Percentiles rank a stretch among this genome's conserved stretches.
These are phyloP conservation scores for Holothuria glaberrima DNA, from an alignment of 35 echinoderm and acorn worm species.

Conservation along the genomic window DNA sequence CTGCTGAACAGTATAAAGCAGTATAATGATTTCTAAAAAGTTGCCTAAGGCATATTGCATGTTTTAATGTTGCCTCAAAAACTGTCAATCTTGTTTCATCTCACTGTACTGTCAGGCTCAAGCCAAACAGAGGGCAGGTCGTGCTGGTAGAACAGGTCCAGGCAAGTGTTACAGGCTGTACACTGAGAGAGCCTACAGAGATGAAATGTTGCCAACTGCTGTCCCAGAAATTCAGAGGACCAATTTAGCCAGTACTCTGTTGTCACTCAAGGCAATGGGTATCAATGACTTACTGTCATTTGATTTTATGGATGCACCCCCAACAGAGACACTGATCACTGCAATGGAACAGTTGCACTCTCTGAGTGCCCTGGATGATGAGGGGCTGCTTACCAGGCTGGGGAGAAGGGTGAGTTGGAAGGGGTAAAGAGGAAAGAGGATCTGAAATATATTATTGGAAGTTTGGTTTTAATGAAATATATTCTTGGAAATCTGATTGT, in stretches of 20 bases:
- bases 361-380: slow-evolving; percentile 95
- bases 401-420: slow-evolving; percentile 80
- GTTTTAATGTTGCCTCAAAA: too few relatives aligned
- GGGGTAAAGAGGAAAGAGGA: too few relatives aligned
- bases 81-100: neutral
- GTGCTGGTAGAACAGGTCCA: slow-evolving; percentile 84
- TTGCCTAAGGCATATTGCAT: too few relatives aligned
- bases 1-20: too few relatives aligned
- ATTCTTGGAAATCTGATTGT: too few relatives aligned
- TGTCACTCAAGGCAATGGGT: slow-evolving; percentile 96
- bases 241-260: slow-evolving; percentile 89
- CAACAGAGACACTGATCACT: slow-evolving; percentile 96
- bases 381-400: slow-evolving; percentile 93
- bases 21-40: too few relatives aligned
- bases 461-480: too few relatives aligned
- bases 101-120: slow-evolving; percentile 68
- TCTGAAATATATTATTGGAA: too few relatives aligned
- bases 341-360: slow-evolving; percentile 99
- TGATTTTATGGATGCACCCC: slow-evolving; percentile 99
- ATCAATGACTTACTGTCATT: slow-evolving; percentile 96
- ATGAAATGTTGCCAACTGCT: slow-evolving; percentile 97
- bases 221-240: slow-evolving; percentile 99
- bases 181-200: slow-evolving; percentile 97
- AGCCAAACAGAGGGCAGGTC: slow-evolving; percentile 92
- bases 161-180: slow-evolving; percentile 97